phyloP scores from a whole-genome alignment of 2,113 vertebrate species.

The Mormyrus lacerda region DNA sequence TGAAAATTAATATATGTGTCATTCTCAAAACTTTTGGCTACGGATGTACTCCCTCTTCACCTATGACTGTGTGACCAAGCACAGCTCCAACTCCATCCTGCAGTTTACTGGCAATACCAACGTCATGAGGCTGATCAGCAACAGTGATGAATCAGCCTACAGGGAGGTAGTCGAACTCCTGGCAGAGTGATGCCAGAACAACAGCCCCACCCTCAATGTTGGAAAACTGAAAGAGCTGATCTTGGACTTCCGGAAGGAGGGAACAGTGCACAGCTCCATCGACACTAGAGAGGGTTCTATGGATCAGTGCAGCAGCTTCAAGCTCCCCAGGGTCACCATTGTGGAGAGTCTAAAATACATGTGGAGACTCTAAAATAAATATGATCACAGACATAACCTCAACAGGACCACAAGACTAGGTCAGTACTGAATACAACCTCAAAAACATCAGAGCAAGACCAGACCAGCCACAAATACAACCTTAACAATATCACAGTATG shows the following conservation, averaged over 20 bases:
- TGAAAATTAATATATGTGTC: too few relatives aligned
- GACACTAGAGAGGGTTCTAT: background rate
- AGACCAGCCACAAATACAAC: background rate
- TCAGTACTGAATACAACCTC: background rate
- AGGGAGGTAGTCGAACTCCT: background rate
- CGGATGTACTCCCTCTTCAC: background rate
- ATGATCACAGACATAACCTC: background rate
- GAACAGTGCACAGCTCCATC: background rate
- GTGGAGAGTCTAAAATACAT: background rate
- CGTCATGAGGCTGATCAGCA: background rate
- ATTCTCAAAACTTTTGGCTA: too few relatives aligned
- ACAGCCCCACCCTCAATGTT: background rate
- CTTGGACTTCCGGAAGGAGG: background rate
- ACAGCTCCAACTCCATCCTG: background rate
- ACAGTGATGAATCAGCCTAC: background rate
- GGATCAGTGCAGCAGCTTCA: background rate
- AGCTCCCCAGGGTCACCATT: background rate
- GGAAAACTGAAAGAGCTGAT: background rate
- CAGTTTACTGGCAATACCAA: background rate
- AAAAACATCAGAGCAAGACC: background rate
- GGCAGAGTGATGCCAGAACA: background rate
- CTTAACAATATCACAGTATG: background rate
- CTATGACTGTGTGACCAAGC: background rate
- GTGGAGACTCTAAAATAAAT: background rate
- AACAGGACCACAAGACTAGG: background rate